These are phyloP conservation scores for Drosophila nigrodunni DNA, from an alignment of 1,140 invertebrate genomes.

Conservation along the genomic window DNA sequence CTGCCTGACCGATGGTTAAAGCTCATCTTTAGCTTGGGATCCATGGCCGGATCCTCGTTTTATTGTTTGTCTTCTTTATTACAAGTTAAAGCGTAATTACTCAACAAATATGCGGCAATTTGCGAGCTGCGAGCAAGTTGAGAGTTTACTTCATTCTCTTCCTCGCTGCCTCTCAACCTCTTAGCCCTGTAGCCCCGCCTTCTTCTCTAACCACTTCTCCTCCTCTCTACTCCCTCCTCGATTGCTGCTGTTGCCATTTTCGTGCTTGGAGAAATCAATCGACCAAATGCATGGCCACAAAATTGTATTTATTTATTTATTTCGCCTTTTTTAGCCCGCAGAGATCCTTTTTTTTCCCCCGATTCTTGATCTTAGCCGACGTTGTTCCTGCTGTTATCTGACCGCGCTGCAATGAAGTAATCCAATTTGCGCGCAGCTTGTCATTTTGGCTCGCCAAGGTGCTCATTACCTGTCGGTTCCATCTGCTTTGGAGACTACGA, in stretches of 20 bases:
- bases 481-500: not conserved
- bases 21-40: slow-evolving; percentile 25
- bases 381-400: slow-evolving; percentile 29
- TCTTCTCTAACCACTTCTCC: not conserved
- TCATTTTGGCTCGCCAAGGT: slow-evolving; percentile 75
- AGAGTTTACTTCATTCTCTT: not conserved
- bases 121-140: slow-evolving; percentile 52
- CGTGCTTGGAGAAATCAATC: slow-evolving; percentile 74
- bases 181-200: not conserved
- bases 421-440: slow-evolving; percentile 77
- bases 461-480: slow-evolving; percentile 59
- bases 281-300: slow-evolving; percentile 66
- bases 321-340: slow-evolving; percentile 16
- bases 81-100: slow-evolving; percentile 83
- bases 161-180: not conserved
- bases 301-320: slow-evolving; percentile 76
- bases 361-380: slow-evolving; percentile 44
- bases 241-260: slow-evolving; percentile 38
- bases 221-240: not conserved
- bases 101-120: slow-evolving; percentile 82
- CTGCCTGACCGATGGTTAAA: slow-evolving; percentile 18
- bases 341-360: slow-evolving; percentile 24
- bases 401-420: slow-evolving; percentile 72
- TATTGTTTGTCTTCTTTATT: slow-evolving; percentile 83
- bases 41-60: slow-evolving; percentile 67